A percentile compares a stretch with the other conserved stretches of the same genome.
phyloP scores from a whole-genome alignment of 2,888 invertebrate species.

The Trissoscelio sp. region DNA sequence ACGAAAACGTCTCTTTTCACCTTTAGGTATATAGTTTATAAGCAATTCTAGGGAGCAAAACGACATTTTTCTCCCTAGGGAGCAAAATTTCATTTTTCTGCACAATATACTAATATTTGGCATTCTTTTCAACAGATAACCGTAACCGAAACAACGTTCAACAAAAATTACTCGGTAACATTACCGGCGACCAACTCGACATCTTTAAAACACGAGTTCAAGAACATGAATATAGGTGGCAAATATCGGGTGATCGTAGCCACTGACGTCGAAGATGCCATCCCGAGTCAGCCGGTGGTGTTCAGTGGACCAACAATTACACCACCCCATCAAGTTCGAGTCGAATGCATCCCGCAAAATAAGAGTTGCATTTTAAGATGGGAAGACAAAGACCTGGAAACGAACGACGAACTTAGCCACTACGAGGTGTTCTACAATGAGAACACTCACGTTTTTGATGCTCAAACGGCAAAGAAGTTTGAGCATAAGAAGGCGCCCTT shows the following conservation, averaged over 20 bases:
- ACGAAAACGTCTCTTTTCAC: no score
- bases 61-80: no score
- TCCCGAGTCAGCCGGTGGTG: constrained; percentile 83
- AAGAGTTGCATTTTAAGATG: constrained; percentile 88
- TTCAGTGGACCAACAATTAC: constrained; percentile 86
- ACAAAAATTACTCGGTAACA: constrained; percentile 83
- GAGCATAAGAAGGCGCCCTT: constrained; percentile 87
- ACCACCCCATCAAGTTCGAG: constrained; percentile 87
- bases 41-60: no score
- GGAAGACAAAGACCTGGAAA: constrained; percentile 84
- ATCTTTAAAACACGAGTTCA: constrained; percentile 84
- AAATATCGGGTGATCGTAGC: constrained; percentile 85
- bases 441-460: constrained; percentile 84
- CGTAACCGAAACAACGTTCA: constrained; percentile 84
- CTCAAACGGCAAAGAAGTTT: constrained; percentile 81
- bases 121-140: no score
- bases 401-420: constrained; percentile 77
- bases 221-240: constrained; percentile 85
- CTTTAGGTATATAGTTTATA: no score
- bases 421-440: constrained; percentile 88
- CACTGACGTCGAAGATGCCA: constrained; percentile 83
- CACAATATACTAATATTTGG: no score
- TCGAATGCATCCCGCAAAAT: constrained; percentile 84
- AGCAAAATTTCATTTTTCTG: no score
- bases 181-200: constrained; percentile 84